phyloP scores from a whole-genome alignment of 2,113 vertebrate genomes.

The Lagopus leucura region DNA sequence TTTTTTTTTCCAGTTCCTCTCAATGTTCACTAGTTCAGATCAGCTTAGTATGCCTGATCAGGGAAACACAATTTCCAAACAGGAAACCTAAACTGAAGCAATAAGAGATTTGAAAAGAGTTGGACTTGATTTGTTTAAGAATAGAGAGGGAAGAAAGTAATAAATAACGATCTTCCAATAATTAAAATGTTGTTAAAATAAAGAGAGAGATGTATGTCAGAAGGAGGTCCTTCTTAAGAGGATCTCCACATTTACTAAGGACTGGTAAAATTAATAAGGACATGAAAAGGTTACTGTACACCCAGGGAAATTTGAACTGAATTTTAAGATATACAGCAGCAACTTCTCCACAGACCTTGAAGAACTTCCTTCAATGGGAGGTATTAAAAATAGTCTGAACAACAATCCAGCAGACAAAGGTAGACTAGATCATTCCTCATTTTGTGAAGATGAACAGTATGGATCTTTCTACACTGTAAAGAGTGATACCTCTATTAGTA shows the following conservation, averaged over 20 bases:
- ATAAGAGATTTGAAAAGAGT: background rate
- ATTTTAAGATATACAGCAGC: background rate
- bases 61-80: background rate
- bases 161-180: background rate
- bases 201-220: rapidly evolving
- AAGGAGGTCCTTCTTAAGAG: background rate
- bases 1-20: background rate
- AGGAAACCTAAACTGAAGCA: background rate
- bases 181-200: background rate
- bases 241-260: background rate
- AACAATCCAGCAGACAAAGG: background rate
- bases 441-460: background rate
- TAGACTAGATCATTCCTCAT: background rate
- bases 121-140: background rate
- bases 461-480: background rate
- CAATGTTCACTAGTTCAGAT: background rate
- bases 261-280: background rate
- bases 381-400: background rate
- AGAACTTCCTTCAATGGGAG: background rate
- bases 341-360: background rate
- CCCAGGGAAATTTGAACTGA: background rate
- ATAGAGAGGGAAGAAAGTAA: background rate
- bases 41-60: background rate
- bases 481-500: background rate
- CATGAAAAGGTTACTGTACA: background rate